Evolutionary conservation across 2,797 vertebrate genomes (phyloP).

Genomic region (Smutsia temminckii): DNA sequence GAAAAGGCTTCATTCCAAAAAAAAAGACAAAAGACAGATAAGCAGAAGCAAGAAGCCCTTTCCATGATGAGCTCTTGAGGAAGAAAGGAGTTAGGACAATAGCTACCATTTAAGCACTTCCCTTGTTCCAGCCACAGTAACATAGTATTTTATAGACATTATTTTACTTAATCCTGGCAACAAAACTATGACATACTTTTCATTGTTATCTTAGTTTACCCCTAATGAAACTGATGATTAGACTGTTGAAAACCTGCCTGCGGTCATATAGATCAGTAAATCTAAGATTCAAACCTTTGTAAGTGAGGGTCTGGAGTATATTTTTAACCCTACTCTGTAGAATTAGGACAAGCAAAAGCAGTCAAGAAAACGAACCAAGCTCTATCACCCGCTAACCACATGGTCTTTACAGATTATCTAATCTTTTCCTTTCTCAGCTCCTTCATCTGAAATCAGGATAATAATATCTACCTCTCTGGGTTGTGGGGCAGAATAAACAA

Average conservation of each 20-base stretch:
- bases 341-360: background rate
- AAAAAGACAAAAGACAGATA: background rate
- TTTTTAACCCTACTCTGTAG: background rate
- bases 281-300: background rate
- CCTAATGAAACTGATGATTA: background rate
- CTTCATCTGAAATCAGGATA: background rate
- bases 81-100: background rate
- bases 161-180: background rate
- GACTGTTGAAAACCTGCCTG: background rate
- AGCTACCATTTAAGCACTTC: background rate
- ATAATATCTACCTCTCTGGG: background rate
- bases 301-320: background rate
- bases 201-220: background rate
- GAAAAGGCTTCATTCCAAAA: slow-evolving; percentile 35
- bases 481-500: slow-evolving; percentile 17
- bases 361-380: background rate
- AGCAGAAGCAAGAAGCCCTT: background rate
- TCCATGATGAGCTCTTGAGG: background rate
- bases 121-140: background rate
- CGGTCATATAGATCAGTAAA: background rate
- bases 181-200: background rate
- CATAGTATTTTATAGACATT: background rate
- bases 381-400: background rate
- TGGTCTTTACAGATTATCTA: background rate
- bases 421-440: background rate